These are phyloP conservation scores for Odontothrips loti DNA, from an alignment of 2,888 invertebrate species.

Conservation along the genomic window DNA sequence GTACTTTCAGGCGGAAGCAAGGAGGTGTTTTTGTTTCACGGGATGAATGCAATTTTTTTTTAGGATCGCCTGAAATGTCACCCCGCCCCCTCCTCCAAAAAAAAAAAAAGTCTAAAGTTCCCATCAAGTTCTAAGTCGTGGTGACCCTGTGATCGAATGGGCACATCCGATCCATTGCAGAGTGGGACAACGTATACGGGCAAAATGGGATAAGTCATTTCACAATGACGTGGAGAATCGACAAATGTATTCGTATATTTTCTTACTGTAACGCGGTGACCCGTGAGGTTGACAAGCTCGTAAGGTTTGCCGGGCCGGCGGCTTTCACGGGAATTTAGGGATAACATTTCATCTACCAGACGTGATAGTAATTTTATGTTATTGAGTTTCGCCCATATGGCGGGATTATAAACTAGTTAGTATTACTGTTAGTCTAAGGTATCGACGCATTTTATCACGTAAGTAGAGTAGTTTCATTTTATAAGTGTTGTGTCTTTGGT, in stretches of 20 bases:
- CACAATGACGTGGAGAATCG: not conserved
- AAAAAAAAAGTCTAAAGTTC: too few species aligned
- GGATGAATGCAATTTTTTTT: too few species aligned
- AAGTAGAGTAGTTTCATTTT: not conserved
- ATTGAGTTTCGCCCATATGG: not conserved
- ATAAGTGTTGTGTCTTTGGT: not conserved
- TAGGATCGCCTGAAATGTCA: too few species aligned
- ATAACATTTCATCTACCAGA: not conserved
- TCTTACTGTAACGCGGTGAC: not conserved
- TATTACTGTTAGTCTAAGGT: not conserved
- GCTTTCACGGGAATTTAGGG: not conserved
- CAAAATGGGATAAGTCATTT: not conserved
- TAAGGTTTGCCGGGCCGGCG: not conserved
- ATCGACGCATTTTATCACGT: conserved; percentile 4
- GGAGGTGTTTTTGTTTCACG: not conserved
- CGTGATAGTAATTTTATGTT: conserved; percentile 14
- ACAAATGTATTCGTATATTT: not conserved
- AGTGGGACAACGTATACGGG: too few species aligned
- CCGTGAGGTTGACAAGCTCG: not conserved
- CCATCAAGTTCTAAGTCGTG: too few species aligned
- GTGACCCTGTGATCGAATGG: too few species aligned
- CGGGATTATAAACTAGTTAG: not conserved
- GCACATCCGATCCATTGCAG: too few species aligned
- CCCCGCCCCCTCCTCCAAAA: too few species aligned
- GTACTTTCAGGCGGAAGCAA: not conserved